Evolutionary conservation across 2,113 vertebrate species (phyloP).

Genomic region (Brachirus orientalis): DNA sequence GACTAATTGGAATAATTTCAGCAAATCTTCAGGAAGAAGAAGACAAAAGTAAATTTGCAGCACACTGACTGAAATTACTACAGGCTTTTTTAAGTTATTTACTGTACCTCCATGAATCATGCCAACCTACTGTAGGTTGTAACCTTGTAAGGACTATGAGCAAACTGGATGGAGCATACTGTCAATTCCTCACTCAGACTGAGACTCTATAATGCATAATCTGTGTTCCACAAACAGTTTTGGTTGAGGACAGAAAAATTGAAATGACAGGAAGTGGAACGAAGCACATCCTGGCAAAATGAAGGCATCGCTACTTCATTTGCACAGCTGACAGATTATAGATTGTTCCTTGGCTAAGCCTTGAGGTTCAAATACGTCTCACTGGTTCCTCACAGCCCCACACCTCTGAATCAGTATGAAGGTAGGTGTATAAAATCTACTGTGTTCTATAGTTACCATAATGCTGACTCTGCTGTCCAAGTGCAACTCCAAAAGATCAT

Average conservation of each 20-base stretch:
- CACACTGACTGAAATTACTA: neutral
- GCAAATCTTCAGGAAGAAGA: neutral
- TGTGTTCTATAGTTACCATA: slow-evolving; percentile 15
- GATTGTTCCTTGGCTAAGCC: slow-evolving; percentile 34
- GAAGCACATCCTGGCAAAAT: slow-evolving; percentile 32
- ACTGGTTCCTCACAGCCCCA: slow-evolving; percentile 1
- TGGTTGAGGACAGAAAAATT: slow-evolving; percentile 20
- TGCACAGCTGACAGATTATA: slow-evolving; percentile 38
- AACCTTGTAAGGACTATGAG: slow-evolving; percentile 34
- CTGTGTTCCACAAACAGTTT: slow-evolving; percentile 17
- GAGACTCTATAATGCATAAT: slow-evolving; percentile 31
- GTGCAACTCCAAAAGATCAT: slow-evolving; percentile 37
- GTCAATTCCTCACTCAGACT: slow-evolving; percentile 24
- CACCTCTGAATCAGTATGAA: neutral
- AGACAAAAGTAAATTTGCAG: neutral
- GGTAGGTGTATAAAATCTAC: slow-evolving; percentile 6
- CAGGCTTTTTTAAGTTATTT: slow-evolving; percentile 1
- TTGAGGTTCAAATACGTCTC: slow-evolving; percentile 24
- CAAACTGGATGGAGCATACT: slow-evolving; percentile 13
- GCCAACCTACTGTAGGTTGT: slow-evolving; percentile 25
- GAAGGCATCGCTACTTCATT: slow-evolving; percentile 43
- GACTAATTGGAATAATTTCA: slow-evolving; percentile 6
- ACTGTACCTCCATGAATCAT: slow-evolving; percentile 10
- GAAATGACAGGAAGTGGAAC: slow-evolving; percentile 41
- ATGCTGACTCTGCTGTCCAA: slow-evolving; percentile 37